Percentiles rank a stretch among this genome's conserved stretches.
Evolutionary conservation across 2,113 vertebrate genomes (phyloP).

Genomic region (Catharus fuscescens): DNA sequence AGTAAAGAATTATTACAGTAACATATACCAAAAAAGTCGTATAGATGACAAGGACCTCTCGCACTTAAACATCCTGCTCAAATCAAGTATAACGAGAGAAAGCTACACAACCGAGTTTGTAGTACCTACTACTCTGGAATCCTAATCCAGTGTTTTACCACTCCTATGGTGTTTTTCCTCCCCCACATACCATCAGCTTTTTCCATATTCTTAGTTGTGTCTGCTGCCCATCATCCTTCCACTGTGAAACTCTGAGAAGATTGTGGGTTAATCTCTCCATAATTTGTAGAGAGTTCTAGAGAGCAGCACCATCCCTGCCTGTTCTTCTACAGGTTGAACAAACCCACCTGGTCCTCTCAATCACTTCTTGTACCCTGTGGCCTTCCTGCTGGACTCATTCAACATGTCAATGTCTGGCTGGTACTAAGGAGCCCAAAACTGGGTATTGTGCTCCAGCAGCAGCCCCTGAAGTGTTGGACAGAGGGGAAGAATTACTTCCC

Average conservation of each 20-base stretch:
- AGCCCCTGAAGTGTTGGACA: background rate
- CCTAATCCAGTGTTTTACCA: background rate
- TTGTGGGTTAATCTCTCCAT: background rate
- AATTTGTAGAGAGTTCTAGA: background rate
- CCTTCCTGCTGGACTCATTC: background rate
- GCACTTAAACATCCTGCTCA: background rate
- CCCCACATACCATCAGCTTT: background rate
- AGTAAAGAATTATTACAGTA: background rate
- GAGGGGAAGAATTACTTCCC: background rate
- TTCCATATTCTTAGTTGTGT: background rate
- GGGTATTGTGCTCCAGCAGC: background rate
- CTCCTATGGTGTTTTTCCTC: rapidly evolving
- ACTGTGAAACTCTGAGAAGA: background rate
- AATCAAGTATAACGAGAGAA: background rate
- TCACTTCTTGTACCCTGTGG: background rate
- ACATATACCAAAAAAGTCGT: background rate
- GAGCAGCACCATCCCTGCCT: background rate
- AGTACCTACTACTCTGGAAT: background rate
- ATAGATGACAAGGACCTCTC: background rate
- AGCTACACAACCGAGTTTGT: rapidly evolving
- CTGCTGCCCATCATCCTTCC: background rate
- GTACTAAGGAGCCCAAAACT: background rate
- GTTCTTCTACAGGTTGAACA: background rate
- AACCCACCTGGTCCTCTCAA: background rate
- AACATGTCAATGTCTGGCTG: background rate